A percentile compares a stretch with the other conserved stretches of the same genome.
phyloP scores from a whole-genome alignment of 2,113 vertebrate species.

The Ictalurus furcatus region DNA sequence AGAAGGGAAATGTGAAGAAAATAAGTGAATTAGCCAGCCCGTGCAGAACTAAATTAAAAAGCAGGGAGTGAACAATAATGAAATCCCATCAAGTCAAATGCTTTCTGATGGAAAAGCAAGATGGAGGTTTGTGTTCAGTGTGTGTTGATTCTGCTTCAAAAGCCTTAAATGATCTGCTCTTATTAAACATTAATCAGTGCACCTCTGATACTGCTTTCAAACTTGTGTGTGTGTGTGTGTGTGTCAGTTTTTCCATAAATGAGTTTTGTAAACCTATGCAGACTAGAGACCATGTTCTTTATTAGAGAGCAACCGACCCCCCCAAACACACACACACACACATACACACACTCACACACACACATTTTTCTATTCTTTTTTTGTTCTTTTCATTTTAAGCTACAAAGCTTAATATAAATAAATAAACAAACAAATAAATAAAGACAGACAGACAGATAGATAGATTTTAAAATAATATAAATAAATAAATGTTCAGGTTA shows the following conservation, averaged over 20 bases:
- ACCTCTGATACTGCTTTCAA: neutral
- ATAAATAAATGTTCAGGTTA: neutral
- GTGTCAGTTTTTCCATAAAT: neutral
- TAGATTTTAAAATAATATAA: too few species aligned
- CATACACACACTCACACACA: conserved; percentile 14
- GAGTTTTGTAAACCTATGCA: neutral
- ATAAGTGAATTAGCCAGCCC: conserved; percentile 25
- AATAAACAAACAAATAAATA: neutral
- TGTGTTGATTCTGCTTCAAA: conserved; percentile 23
- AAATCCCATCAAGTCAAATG: conserved; percentile 12
- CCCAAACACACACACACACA: conserved; percentile 20
- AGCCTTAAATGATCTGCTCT: conserved; percentile 12
- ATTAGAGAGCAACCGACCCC: neutral
- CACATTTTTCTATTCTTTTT: conserved; percentile 15
- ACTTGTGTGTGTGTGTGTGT: neutral
- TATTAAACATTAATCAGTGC: conserved; percentile 19
- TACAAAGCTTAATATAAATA: neutral
- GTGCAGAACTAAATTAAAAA: conserved; percentile 32
- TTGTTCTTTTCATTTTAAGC: neutral
- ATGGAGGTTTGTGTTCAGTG: conserved; percentile 18
- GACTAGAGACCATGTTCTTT: neutral
- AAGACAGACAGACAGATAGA: too few species aligned
- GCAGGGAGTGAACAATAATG: conserved; percentile 19
- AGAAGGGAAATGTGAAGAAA: conserved; percentile 14
- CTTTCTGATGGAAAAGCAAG: conserved; percentile 27